These are phyloP conservation scores for Noctua comes DNA, from an alignment of 2,888 invertebrate species.

Conservation along the genomic window DNA sequence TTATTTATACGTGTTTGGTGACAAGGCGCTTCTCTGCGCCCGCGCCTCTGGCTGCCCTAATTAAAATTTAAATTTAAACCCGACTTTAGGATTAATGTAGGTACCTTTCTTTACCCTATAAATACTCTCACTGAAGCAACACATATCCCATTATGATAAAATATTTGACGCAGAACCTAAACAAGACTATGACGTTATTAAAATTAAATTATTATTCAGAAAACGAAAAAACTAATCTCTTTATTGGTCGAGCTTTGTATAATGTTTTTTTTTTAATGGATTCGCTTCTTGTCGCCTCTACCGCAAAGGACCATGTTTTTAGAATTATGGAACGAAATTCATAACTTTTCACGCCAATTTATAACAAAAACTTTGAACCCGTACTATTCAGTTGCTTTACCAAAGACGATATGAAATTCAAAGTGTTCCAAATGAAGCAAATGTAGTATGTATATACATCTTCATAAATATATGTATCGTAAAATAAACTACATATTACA, in stretches of 20 bases:
- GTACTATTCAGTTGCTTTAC: neutral
- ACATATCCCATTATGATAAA: constrained; percentile 40
- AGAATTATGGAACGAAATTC: neutral
- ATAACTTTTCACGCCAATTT: neutral
- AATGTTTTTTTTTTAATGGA: neutral
- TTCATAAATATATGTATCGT: neutral
- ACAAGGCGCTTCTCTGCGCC: constrained; percentile 76
- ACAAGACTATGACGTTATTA: constrained; percentile 18
- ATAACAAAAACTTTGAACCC: neutral
- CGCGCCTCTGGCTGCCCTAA: constrained; percentile 79
- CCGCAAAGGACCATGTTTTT: neutral
- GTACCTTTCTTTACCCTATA: constrained; percentile 66
- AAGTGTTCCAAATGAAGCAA: neutral
- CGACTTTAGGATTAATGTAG: constrained; percentile 72
- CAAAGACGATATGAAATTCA: neutral
- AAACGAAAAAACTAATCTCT: neutral
- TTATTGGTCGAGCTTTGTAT: neutral
- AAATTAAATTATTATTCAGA: constrained; percentile 10
- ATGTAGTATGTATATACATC: neutral
- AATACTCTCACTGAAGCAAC: constrained; percentile 58
- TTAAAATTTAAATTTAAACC: constrained; percentile 85
- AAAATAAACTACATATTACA: neutral
- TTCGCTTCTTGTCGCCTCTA: neutral
- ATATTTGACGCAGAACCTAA: constrained; percentile 37
- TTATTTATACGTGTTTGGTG: constrained; percentile 83